Conservation (phyloP, 1,140 invertebrate species). For the Bombus turneri region DNA sequence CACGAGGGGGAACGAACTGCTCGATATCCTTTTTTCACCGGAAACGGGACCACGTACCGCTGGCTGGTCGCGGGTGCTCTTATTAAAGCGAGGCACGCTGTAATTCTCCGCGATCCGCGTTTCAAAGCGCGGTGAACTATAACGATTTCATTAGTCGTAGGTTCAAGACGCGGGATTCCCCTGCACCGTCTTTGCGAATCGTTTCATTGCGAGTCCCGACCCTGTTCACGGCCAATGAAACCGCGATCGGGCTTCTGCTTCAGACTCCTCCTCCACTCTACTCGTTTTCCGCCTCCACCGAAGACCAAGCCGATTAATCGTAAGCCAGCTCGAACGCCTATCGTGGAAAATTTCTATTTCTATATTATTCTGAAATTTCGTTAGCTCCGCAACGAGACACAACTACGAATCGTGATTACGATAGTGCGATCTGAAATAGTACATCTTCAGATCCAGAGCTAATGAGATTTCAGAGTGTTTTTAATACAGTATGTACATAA, state of each 20-base stretch:
- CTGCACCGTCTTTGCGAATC: not conserved
- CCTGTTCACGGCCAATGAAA: not conserved
- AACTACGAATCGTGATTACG: too few relatives aligned
- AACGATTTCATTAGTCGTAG: constrained; percentile 28
- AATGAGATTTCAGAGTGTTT: too few relatives aligned
- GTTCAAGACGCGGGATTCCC: not conserved
- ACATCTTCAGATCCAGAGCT: too few relatives aligned
- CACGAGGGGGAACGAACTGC: not conserved
- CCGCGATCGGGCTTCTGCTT: constrained; percentile 1
- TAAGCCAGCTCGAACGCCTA: too few relatives aligned
- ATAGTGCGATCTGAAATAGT: too few relatives aligned
- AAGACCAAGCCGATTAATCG: not conserved
- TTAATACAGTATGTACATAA: too few relatives aligned
- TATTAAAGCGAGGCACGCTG: constrained; percentile 6
- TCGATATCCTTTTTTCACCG: constrained; percentile 28
- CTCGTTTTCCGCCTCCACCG: not conserved
- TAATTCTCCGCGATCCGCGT: constrained; percentile 19
- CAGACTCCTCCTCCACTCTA: not conserved
- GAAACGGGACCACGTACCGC: not conserved
- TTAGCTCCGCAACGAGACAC: too few relatives aligned
- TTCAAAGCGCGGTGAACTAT: constrained; percentile 18
- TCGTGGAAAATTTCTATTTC: too few relatives aligned
- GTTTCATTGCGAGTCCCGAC: not conserved
- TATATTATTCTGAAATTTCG: too few relatives aligned
- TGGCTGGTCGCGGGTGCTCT: not conserved